Evolutionary conservation across 2,797 vertebrate species (phyloP).

Genomic region (Distichodus sexfasciatus): DNA sequence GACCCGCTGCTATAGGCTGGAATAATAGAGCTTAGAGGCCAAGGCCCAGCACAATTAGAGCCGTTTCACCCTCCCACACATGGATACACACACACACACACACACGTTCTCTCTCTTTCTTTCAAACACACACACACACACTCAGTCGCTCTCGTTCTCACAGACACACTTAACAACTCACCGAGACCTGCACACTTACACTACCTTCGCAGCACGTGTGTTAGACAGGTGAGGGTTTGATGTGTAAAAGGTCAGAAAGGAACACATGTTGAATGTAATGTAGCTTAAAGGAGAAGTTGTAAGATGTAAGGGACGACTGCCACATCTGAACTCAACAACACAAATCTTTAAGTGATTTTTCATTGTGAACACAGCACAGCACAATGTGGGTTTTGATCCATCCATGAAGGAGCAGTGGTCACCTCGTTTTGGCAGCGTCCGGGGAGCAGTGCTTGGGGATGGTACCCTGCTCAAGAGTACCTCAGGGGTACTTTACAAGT

Average conservation of each 20-base stretch:
- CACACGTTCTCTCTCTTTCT: neutral
- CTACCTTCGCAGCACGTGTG: neutral
- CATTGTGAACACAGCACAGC: no score
- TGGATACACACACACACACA: slow-evolving; percentile 25
- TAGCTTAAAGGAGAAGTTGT: neutral
- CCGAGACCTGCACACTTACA: slow-evolving; percentile 1
- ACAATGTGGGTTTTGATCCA: no score
- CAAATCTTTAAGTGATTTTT: no score
- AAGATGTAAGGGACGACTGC: neutral
- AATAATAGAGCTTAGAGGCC: slow-evolving; percentile 85
- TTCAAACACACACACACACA: slow-evolving; percentile 8
- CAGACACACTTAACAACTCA: slow-evolving; percentile 9
- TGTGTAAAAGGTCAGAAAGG: neutral
- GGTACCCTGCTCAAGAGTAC: no score
- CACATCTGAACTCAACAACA: no score
- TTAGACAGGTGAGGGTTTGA: neutral
- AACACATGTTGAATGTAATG: neutral
- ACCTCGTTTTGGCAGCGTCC: no score
- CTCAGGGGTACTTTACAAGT: no score
- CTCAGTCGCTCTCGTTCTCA: neutral
- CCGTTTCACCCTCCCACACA: slow-evolving; percentile 52
- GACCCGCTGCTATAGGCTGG: slow-evolving; percentile 76
- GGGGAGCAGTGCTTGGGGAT: no score
- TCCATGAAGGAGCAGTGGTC: no score
- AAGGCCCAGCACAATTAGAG: slow-evolving; percentile 85